Evolutionary conservation across 2,113 vertebrate species (phyloP).

Genomic region (Pterocles burchelli): DNA sequence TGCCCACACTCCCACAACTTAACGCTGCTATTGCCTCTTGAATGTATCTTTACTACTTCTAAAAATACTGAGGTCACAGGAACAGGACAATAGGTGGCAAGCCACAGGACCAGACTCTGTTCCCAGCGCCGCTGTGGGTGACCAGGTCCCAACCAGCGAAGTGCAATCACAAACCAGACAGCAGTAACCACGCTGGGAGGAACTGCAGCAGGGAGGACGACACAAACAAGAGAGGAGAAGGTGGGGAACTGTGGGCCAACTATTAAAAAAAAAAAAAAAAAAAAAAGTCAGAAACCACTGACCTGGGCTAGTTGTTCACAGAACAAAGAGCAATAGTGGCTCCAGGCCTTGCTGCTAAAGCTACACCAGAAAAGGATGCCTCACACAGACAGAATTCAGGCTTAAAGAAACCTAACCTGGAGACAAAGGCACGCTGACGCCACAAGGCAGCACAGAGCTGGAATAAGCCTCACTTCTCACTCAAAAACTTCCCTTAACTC

Average conservation of each 20-base stretch:
- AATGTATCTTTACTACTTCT: neutral
- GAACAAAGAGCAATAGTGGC: accelerated
- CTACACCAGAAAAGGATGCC: neutral
- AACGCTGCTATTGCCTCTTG: neutral
- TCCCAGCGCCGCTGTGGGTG: neutral
- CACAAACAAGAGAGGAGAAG: neutral
- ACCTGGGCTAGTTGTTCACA: neutral
- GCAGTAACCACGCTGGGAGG: neutral
- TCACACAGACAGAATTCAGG: neutral
- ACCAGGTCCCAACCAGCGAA: neutral
- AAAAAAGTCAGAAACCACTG: neutral
- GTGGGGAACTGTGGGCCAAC: neutral
- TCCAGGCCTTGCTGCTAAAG: neutral
- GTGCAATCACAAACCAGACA: neutral
- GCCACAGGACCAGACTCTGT: neutral
- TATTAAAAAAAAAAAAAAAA: neutral
- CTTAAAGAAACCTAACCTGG: neutral
- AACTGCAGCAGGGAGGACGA: neutral
- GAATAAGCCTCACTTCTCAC: neutral
- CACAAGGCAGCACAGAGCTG: neutral
- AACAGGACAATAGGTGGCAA: neutral
- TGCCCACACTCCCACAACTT: neutral
- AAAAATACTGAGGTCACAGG: neutral
- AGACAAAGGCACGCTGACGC: neutral
- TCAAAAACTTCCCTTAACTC: neutral